Evolutionary conservation across 2,888 invertebrate genomes (phyloP), one percentile per base, ranked within the genome.

Genomic region (Melinaea menophilus): DNA sequence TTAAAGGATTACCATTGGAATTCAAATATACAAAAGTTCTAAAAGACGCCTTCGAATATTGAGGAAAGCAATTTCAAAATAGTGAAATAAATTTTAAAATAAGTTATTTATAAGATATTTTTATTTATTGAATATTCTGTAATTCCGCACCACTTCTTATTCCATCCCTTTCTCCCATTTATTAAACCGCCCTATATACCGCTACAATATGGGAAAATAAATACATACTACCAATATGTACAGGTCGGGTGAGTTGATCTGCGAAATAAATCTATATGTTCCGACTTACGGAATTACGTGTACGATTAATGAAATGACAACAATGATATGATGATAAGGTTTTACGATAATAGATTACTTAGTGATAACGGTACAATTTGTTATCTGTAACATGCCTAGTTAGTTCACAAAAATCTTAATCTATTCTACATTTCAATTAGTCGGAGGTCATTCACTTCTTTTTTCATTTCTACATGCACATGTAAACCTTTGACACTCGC

Each of bases 361-460:
- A 22, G 13, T 48, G 48, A 48, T 48, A 48, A 48, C 48, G 13
- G 12, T n/a, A 22, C 48, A 48, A n/a, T 48, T 47, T n/a, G 4
- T 22, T 13, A n/a, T 11, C 45, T 13, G 46, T 63, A 22, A 66
- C 65, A 67, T 63, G 46, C 60, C 57, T 57, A 59, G 64, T 70
- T 68, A 68, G 65, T 64, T 22, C 22, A 55, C 7, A 47, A 41
- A 59, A 55, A 59, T 59, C 55, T 66, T 64, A 56, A 61, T 57
- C 62, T 64, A 64, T 41, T 31, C 57, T n/a, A 61, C 45, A 65
- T 51, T 46, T 56, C 55, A 59, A 13, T 63, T 62, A 61, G 74
- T 80, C 81, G 78, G 73, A 72, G 77, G 88, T 89, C 89, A 89
- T 89, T 89, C 89, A 88, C 89, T 89, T 89, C 89, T 86, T 89